Base-by-base conservation (phyloP, 2,797 vertebrate species). In the Glyptemys insculpta region DNA sequence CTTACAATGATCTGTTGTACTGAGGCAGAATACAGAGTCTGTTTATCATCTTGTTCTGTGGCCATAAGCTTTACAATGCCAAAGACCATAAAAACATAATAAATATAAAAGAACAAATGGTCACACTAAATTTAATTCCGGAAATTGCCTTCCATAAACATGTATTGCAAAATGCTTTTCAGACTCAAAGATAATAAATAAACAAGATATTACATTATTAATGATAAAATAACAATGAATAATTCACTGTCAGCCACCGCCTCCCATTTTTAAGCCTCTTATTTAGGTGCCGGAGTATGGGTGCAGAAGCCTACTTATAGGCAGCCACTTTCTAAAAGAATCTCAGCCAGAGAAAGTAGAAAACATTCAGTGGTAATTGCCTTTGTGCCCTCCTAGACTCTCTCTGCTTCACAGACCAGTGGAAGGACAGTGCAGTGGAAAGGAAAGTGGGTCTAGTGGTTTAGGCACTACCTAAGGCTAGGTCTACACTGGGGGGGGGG, bases 71-170 rank as follows among this genome's bases (percentile, higher is more conserved):
- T 79, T 44, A 23, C 3, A 90, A 86, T 37, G 4, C 37, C 57
- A 34, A 27, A 0, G 0, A n/a, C 49, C 78, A 7, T n/a, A 79
- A 34, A 34, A 50, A n/a, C 34, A 52, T 49, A 31, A 78, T 49
- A 47, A 78, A 31, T n/a, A n/a, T n/a, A 34, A 53, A 12, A 79
- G 12, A 52, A 52, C 31, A 18, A 52, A 52, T 53, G 31, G 31
- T 23, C 31, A 14, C 34, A 79, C 19, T 12, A n/a, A 52, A 79
- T n/a, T 50, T 79, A 79, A 53, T 79, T 21, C 11, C 10, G 8
- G 21, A 52, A 50, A 34, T 34, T 52, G 50, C 5, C 5, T 50
- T 79, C 19, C 31, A n/a, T 50, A 78, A 76, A 78, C 4, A 14
- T 78, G 27, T 14, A 49, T 16, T 78, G 44, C 12, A 31, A 47